phyloP scores from a whole-genome alignment of 2,797 vertebrate genomes.

The Artibeus jamaicensis region DNA sequence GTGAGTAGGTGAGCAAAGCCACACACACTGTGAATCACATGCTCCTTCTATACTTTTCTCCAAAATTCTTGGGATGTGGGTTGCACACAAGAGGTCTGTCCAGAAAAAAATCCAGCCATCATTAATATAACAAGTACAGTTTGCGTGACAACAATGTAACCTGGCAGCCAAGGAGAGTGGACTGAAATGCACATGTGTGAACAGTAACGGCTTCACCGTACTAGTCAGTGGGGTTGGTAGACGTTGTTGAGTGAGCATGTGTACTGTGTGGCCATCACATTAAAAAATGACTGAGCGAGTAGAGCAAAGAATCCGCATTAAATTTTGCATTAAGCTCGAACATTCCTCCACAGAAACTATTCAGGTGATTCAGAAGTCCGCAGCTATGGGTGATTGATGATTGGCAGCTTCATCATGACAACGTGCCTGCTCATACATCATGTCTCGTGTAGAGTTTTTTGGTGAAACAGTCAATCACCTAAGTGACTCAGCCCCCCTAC shows the following conservation, averaged over 20 bases:
- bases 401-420: background rate
- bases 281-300: background rate
- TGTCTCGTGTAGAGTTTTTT: background rate
- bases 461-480: background rate
- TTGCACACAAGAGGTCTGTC: background rate
- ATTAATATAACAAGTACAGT: too few relatives aligned
- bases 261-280: background rate
- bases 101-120: too few relatives aligned
- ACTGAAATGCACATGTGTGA: background rate
- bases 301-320: background rate
- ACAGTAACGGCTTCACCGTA: background rate
- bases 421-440: background rate
- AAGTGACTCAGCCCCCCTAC: background rate
- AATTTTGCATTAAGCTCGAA: background rate
- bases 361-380: background rate
- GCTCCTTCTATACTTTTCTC: background rate
- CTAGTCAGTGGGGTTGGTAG: background rate
- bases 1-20: background rate
- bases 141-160: too few relatives aligned
- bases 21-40: background rate
- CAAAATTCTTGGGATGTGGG: background rate
- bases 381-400: background rate
- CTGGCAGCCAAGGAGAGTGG: background rate
- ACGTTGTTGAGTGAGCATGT: background rate
- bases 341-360: background rate